A percentile compares a stretch with the other conserved stretches of the same genome.
phyloP scores from a whole-genome alignment of 2,888 invertebrate genomes.

The Phortica okadai region DNA sequence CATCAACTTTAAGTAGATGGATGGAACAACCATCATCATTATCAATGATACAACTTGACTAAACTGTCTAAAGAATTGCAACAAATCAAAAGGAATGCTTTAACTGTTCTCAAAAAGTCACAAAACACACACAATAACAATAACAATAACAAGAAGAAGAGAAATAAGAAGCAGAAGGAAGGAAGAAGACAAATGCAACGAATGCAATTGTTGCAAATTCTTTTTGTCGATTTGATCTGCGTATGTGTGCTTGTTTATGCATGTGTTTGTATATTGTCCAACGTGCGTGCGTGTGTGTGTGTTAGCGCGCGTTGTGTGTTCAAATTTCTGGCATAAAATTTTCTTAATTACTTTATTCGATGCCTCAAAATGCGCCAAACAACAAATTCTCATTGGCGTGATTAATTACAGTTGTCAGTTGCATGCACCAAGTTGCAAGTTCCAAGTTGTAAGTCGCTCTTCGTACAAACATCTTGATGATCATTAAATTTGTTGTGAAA shows the following conservation, averaged over 20 bases:
- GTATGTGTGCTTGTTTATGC: slow-evolving; percentile 23
- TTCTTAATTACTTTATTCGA: slow-evolving; percentile 23
- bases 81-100: slow-evolving; percentile 9
- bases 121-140: neutral
- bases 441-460: neutral
- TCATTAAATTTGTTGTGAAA: neutral
- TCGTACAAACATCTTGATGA: neutral
- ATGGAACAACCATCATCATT: neutral
- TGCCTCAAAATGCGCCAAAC: neutral
- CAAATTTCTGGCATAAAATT: slow-evolving; percentile 1
- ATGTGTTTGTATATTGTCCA: slow-evolving; percentile 17
- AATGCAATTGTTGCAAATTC: slow-evolving; percentile 16
- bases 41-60: neutral
- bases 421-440: neutral
- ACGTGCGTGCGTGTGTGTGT: slow-evolving; percentile 17
- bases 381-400: slow-evolving; percentile 27
- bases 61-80: slow-evolving; percentile 7
- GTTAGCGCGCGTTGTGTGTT: slow-evolving; percentile 1
- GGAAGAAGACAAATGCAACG: neutral
- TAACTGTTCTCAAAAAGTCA: neutral
- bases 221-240: neutral
- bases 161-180: neutral
- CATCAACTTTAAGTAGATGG: neutral
- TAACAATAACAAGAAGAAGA: neutral
- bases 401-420: slow-evolving; percentile 30